Percentiles rank a stretch among this genome's conserved stretches.
Conservation (phyloP, 2,797 vertebrate species). For the Pitangus sulphuratus region DNA sequence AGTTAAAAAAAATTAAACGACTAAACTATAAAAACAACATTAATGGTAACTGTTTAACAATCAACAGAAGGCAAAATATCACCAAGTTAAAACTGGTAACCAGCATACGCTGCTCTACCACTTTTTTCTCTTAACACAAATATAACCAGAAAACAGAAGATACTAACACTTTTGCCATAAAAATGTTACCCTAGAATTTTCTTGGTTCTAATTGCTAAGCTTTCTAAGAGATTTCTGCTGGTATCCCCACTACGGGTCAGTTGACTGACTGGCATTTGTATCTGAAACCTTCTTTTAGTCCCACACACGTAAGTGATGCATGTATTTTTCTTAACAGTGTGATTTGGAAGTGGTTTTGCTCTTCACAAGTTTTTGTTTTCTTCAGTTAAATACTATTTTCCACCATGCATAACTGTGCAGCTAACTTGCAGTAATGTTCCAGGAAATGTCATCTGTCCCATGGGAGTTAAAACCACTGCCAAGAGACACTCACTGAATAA, state of each 20-base stretch:
- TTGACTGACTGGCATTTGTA: neutral
- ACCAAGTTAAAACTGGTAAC: neutral
- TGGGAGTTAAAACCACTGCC: neutral
- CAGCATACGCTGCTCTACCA: neutral
- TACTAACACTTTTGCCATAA: neutral
- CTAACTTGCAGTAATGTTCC: neutral
- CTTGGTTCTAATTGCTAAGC: neutral
- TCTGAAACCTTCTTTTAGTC: neutral
- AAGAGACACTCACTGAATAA: neutral
- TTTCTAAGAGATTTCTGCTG: neutral
- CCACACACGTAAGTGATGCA: neutral
- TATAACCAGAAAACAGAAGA: slow-evolving; percentile 14
- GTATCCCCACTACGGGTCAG: neutral
- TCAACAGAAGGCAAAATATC: slow-evolving; percentile 13
- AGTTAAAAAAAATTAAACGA: neutral
- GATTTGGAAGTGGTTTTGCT: neutral
- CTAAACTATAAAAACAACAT: neutral
- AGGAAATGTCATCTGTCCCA: neutral
- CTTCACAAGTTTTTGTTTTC: neutral
- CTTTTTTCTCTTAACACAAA: neutral
- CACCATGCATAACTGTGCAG: neutral
- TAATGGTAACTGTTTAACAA: neutral
- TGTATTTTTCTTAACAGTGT: neutral
- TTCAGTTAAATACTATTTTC: neutral
- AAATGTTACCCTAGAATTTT: neutral